Conservation (phyloP, 2,113 vertebrate species). For the Thunnus maccoyii region DNA sequence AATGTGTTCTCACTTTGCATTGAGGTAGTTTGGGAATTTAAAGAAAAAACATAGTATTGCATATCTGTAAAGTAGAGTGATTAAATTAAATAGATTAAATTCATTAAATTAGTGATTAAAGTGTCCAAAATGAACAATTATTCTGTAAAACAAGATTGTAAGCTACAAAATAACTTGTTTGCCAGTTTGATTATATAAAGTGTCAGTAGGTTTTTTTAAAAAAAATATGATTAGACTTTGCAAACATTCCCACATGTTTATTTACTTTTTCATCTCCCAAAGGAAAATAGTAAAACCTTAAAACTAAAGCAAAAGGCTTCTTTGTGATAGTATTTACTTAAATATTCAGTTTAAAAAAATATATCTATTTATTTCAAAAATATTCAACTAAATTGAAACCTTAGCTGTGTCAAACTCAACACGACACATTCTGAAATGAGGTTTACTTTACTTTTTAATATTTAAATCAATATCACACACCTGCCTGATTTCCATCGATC, state of each 20-base stretch:
- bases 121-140: not conserved
- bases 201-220: not conserved
- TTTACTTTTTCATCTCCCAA: not conserved
- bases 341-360: not conserved
- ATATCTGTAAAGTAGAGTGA: not conserved
- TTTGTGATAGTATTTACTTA: not conserved
- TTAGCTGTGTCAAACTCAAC: slow-evolving; percentile 12
- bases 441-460: slow-evolving; percentile 33
- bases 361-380: not conserved
- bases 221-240: not conserved
- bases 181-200: slow-evolving; percentile 1
- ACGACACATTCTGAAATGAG: slow-evolving; percentile 15
- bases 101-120: not conserved
- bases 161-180: no score
- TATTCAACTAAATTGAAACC: slow-evolving; percentile 6
- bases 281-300: not conserved
- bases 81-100: no score
- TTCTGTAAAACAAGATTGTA: not conserved
- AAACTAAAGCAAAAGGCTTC: not conserved
- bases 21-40: not conserved
- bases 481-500: slow-evolving; percentile 60
- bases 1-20: slow-evolving; percentile 4
- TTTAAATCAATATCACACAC: slow-evolving; percentile 55
- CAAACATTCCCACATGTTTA: not conserved
- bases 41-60: not conserved